Percentiles rank a stretch among this genome's conserved stretches.
phyloP scores from a whole-genome alignment of 2,797 vertebrate genomes.

The Platalea minor region DNA sequence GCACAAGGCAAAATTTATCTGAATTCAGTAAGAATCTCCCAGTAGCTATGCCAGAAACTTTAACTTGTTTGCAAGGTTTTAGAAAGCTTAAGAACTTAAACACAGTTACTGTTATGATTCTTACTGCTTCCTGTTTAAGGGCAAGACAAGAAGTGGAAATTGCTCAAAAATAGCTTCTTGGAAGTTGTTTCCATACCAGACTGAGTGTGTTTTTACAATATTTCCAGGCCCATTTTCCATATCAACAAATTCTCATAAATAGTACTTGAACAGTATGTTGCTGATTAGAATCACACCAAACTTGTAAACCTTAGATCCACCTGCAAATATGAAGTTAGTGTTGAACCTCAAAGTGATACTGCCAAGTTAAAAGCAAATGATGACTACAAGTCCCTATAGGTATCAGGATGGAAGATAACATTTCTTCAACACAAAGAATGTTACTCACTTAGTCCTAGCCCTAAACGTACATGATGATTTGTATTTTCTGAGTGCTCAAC shows the following conservation, averaged over 20 bases:
- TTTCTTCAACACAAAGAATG: background rate
- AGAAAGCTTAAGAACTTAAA: slow-evolving; percentile 14
- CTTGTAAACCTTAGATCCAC: background rate
- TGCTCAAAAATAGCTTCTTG: slow-evolving; percentile 63
- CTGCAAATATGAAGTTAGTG: background rate
- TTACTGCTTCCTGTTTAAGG: slow-evolving; percentile 56
- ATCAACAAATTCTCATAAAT: slow-evolving; percentile 45
- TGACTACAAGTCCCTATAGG: background rate
- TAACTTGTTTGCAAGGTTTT: background rate
- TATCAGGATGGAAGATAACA: background rate
- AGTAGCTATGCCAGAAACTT: background rate
- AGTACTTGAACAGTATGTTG: background rate
- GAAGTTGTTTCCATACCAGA: slow-evolving; percentile 47
- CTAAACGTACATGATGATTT: background rate
- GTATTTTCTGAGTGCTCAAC: background rate
- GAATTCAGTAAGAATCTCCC: background rate
- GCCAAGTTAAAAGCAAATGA: background rate
- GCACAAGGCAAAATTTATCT: background rate
- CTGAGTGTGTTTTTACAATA: slow-evolving; percentile 38
- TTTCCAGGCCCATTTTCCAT: slow-evolving; percentile 29
- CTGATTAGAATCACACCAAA: slow-evolving; percentile 10
- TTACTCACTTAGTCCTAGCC: background rate
- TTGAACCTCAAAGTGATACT: background rate
- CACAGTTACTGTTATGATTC: slow-evolving; percentile 22
- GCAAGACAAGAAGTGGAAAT: slow-evolving; percentile 64